phyloP scores from a whole-genome alignment of 2,888 invertebrate species.

The Limnephilus lunatus region DNA sequence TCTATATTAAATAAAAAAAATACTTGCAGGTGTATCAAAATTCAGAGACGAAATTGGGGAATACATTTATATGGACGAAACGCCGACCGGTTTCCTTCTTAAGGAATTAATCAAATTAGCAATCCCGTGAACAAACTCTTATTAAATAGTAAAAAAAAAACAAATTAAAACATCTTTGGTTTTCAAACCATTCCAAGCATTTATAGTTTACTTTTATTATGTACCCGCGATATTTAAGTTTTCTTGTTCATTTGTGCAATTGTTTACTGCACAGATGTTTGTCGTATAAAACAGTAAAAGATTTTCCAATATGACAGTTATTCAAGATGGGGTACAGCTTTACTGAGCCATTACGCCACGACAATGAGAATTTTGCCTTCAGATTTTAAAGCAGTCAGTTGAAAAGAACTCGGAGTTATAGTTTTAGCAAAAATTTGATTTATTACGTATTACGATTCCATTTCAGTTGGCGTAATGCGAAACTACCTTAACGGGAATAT shows the following conservation, averaged over 20 bases:
- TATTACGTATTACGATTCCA: neutral
- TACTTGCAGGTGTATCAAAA: too few species aligned
- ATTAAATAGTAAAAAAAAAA: too few species aligned
- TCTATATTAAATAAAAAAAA: too few species aligned
- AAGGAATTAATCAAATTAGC: too few species aligned
- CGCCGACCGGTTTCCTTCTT: too few species aligned
- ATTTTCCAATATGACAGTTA: neutral
- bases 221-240: neutral
- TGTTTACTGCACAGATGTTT: neutral
- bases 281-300: neutral
- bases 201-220: too few species aligned
- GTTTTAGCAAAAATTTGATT: neutral
- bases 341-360: too few species aligned
- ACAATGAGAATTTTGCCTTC: neutral
- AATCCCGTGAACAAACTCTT: too few species aligned
- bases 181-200: too few species aligned
- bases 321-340: neutral
- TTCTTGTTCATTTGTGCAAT: neutral
- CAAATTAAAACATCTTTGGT: too few species aligned
- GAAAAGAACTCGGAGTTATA: neutral
- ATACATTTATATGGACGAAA: too few species aligned
- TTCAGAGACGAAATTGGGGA: too few species aligned
- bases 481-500: slow-evolving; percentile 18
- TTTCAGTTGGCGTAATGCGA: slow-evolving; percentile 9
- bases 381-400: neutral